phyloP scores from a whole-genome alignment of 2,113 vertebrate species.

The Perca schrenkii region DNA sequence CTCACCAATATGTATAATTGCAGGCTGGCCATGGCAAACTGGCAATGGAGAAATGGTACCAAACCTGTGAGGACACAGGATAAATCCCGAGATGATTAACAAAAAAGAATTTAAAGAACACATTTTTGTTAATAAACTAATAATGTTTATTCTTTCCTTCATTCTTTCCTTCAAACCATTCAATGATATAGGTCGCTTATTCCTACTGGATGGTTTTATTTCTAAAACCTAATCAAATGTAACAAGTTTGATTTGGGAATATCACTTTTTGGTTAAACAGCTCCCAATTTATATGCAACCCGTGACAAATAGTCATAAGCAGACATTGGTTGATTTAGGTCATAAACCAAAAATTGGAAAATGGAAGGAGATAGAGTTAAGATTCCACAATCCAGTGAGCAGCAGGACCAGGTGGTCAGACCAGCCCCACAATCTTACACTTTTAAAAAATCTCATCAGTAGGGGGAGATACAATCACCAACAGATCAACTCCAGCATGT shows the following conservation, averaged over 20 bases:
- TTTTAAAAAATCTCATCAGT: background rate
- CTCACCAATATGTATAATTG: background rate
- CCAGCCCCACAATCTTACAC: background rate
- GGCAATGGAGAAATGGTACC: background rate
- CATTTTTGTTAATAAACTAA: background rate
- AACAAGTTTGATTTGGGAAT: background rate
- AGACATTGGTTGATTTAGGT: background rate
- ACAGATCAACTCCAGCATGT: background rate
- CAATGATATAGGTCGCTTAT: too few relatives aligned
- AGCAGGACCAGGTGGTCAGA: background rate
- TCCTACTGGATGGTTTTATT: background rate
- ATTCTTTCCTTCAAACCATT: too few relatives aligned
- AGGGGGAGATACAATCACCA: constrained; percentile 5
- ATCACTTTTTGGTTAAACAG: background rate
- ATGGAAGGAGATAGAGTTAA: background rate
- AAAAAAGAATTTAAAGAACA: background rate
- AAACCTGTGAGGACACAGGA: background rate
- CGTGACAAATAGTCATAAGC: background rate
- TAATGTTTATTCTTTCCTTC: background rate
- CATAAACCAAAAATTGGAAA: background rate
- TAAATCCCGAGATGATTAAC: background rate
- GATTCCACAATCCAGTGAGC: background rate
- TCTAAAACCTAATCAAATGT: background rate
- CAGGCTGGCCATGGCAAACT: background rate
- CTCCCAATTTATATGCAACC: background rate